A percentile compares a stretch with the other conserved stretches of the same genome.
These are phyloP conservation scores for Myodes glareolus DNA, from an alignment of 2,113 vertebrate genomes.

Conservation along the genomic window DNA sequence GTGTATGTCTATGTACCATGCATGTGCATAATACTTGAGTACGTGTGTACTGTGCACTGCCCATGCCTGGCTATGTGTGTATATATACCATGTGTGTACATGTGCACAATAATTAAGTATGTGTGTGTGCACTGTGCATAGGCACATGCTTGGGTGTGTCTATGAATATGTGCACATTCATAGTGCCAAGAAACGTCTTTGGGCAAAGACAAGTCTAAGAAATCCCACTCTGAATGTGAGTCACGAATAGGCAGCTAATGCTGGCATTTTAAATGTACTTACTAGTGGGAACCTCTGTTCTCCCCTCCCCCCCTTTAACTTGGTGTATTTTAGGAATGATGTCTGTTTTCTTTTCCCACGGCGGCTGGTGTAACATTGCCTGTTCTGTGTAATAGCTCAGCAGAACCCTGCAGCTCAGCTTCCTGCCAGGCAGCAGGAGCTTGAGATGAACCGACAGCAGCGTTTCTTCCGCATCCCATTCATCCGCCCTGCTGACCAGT, in stretches of 20 bases:
- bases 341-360: neutral
- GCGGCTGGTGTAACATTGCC: constrained; percentile 34
- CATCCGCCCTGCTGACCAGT: constrained; percentile 95
- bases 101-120: neutral
- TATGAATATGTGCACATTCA: neutral
- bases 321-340: constrained; percentile 1
- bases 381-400: constrained; percentile 87
- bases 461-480: constrained; percentile 99
- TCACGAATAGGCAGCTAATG: constrained; percentile 4
- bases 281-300: neutral
- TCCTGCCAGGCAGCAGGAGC: constrained; percentile 91
- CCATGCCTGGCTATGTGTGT: no score
- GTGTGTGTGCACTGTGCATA: neutral
- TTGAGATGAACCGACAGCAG: constrained; percentile 92
- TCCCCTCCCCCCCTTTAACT: no score
- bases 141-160: neutral
- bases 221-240: neutral
- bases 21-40: neutral
- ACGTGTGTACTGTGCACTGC: neutral
- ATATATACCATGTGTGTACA: neutral
- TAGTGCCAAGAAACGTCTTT: neutral
- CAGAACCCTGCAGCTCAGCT: constrained; percentile 90
- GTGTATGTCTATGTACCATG: neutral
- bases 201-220: constrained; percentile 42
- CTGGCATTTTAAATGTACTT: neutral